Base-by-base conservation (phyloP, 2,113 vertebrate species). In the Hemiprocne comata region DNA sequence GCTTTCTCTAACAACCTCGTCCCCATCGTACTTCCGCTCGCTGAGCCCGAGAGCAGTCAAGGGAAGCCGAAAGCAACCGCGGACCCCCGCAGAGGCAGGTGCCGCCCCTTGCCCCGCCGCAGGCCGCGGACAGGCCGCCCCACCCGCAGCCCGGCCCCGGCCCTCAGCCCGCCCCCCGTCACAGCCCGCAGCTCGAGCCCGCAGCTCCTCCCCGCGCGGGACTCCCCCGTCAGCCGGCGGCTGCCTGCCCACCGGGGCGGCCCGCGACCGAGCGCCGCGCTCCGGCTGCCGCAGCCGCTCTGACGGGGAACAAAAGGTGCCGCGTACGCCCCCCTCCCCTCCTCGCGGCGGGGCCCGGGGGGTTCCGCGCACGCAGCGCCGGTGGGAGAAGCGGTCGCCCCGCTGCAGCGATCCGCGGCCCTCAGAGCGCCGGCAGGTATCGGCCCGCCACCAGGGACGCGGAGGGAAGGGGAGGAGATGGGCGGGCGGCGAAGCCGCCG, bases 81-180 rank as follows among this genome's bases (percentile, higher is more conserved):
- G 8, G 6, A 9, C 10, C 21, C 8, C 19, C 17, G 1, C 9
- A 1, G 16, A 28, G 5, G 29, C 6, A 17, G 33, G 54, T 70
- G 61, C 71, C 61, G 67, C 58, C 53, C 53, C 51, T 60, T 51
- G 67, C 58, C 53, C 53, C 51, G 26, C 26, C 28, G 55, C 55
- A 15, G 77, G 69, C 87, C 19, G 42, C 66, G 25, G 28, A 21
- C 80, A 36, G 73, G 58, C 74, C 60, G 60, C 74, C 67, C 82
- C 14, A 48, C 61, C 21, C 54, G 53, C 44, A 5, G 9, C 17
- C 73, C 46, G 26, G 62, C 87, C 71, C 79, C n/a, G n/a, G n/a
- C n/a, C n/a, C n/a, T n/a, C n/a, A n/a, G n/a, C n/a, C n/a, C n/a
- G n/a, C 87, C 44, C 89, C 72, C 57, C 42, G 51, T n/a, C n/a